A percentile compares a stretch with the other conserved stretches of the same genome.
Evolutionary conservation across 2,888 invertebrate genomes (phyloP).

Genomic region (Gasteruption jaculator): DNA sequence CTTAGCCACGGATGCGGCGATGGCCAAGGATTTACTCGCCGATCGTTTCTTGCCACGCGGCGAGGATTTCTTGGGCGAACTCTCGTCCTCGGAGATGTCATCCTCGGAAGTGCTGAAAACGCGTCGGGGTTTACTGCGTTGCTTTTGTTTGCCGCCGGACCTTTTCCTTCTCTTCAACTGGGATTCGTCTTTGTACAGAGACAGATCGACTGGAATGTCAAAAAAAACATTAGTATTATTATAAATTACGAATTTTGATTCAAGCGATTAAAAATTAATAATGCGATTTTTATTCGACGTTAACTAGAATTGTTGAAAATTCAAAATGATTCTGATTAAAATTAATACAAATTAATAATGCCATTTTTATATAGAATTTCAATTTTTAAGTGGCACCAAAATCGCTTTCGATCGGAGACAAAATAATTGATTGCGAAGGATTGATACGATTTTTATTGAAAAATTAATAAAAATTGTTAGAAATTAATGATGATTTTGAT

Average conservation of each 20-base stretch:
- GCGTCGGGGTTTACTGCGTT: slow-evolving; percentile 38
- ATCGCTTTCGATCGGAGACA: too few relatives aligned
- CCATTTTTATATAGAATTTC: too few relatives aligned
- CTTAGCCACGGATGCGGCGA: slow-evolving; percentile 42
- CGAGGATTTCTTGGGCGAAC: slow-evolving; percentile 27
- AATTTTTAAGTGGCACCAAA: too few relatives aligned
- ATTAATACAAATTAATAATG: too few relatives aligned
- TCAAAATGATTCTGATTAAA: too few relatives aligned
- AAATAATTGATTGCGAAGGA: too few relatives aligned
- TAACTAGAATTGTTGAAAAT: too few relatives aligned
- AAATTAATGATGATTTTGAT: too few relatives aligned
- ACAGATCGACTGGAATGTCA: slow-evolving; percentile 79
- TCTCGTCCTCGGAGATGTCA: slow-evolving; percentile 33
- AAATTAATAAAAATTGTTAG: too few relatives aligned
- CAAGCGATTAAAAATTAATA: slow-evolving; percentile 11
- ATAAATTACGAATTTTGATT: slow-evolving; percentile 1
- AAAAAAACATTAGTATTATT: background rate
- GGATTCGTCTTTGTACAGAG: slow-evolving; percentile 78
- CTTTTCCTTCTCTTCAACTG: slow-evolving; percentile 64
- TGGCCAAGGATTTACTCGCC: slow-evolving; percentile 37
- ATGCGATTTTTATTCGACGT: background rate
- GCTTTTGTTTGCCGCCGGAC: slow-evolving; percentile 47
- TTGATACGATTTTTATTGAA: too few relatives aligned
- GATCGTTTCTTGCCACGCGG: slow-evolving; percentile 33
- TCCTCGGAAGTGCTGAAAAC: slow-evolving; percentile 35